Base-by-base conservation (phyloP, 2,797 vertebrate species). In the Gephyroberyx darwinii region DNA sequence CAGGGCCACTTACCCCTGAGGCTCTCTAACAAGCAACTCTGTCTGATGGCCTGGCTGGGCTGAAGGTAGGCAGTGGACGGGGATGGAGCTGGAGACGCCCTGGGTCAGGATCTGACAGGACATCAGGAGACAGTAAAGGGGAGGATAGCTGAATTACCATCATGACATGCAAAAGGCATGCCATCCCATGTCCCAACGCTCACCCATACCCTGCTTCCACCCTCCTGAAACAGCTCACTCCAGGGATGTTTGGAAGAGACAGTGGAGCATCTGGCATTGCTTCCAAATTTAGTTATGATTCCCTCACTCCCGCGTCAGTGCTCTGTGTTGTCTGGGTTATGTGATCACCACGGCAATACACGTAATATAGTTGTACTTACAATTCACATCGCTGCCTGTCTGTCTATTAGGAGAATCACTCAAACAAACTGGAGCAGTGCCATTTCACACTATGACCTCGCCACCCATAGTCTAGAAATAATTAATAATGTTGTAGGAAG, bases 141-240 rank as follows among this genome's bases (percentile, higher is more conserved):
- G 84, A 91, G 93, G 93, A 93, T 65, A 88, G 81, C 65, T 81
- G 82, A 91, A 90, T 92, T 79, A 82, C 82, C 77, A 85, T 88
- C 92, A 84, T 88, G 85, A 88, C 9, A 86, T 86, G 81, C 74
- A 77, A 82, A 84, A 85, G n/a, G 84, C 61, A 58, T 47, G 22
- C 50, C 66, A 48, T 30, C 48, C 58, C 41, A 12, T 30, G 61
- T 65, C 50, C 65, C 57, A 67, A 51, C 66, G 30, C 37, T 71
- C 61, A 54, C 71, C 41, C 59, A 37, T 62, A 75, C 51, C 57
- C 45, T 16, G 57, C 69, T 2, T 47, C 61, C 58, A 50, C 35
- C 57, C 47, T 63, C 22, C 19, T 9, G 12, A 6, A 30, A 61
- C 51, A 31, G 26, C 26, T 64, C 58, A 83, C 81, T 74, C 35